Evolutionary conservation across 1,140 invertebrate species (phyloP), one percentile per base, ranked within the genome.

Genomic region (Pentalonia nigronervosa): DNA sequence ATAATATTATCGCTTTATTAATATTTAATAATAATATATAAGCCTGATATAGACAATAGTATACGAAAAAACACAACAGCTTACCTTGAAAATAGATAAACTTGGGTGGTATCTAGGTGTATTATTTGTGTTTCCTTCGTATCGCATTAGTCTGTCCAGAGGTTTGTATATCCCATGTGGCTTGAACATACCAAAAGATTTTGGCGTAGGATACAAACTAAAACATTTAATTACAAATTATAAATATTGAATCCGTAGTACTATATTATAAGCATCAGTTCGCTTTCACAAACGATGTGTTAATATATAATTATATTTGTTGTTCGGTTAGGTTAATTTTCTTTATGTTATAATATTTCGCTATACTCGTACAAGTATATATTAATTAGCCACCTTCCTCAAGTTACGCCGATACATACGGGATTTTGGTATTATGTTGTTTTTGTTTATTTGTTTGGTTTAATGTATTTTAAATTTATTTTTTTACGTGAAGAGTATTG

Each of bases 61-160:
- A 48, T 20, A 87, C 11, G 14, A 17, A 41, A 86, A 47, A 89
- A 36, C n/a, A 45, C 23, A 41, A 36, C 14, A 14, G 23, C 86
- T 89, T 89, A 89, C 87, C 87, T 56, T 89, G 21, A 89, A 89
- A 36, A 89, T 56, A 23, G 87, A 89, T 14, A 34, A 36, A n/a
- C 87, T 36, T 25, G 87, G 87, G 21, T 89, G 87, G 34, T 56
- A 89, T 56, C 87, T 89, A 36, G 87, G 50, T 89, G 21, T 3
- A 25, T 1, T 21, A 36, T 53, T 41, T 25, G 34, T 41, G 50
- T 9, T 56, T 34, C 48, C 50, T 6, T 89, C 87, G 25, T 89
- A 89, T 56, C 87, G 36, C 87, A 89, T 89, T 47, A 89, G 25
- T 89, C 87, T 89, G 50, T 89, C 87, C 9, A 34, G n/a, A 7